Conservation (phyloP, 2,797 vertebrate genomes). For the Synanceia verrucosa region DNA sequence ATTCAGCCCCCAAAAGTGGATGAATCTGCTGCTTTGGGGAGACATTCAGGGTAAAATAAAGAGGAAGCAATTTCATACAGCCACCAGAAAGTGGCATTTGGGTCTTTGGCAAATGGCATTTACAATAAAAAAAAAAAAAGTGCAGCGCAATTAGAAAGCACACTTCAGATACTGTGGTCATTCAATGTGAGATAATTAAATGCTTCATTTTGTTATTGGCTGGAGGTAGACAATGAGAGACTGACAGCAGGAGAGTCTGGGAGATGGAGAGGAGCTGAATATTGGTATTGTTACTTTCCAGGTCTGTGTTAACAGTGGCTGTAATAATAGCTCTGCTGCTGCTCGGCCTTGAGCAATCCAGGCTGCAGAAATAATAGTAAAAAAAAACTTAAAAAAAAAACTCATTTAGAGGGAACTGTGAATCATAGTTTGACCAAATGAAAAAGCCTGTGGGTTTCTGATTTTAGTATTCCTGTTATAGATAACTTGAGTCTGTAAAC, state of each 20-base stretch:
- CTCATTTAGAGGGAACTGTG: conserved; percentile 37
- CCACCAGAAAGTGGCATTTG: conserved; percentile 63
- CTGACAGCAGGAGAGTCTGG: conserved; percentile 45
- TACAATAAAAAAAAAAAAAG: conserved; percentile 42
- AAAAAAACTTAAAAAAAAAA: conserved; percentile 34
- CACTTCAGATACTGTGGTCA: conserved; percentile 64
- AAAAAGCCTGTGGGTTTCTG: conserved; percentile 39
- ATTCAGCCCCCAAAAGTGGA: conserved; percentile 63
- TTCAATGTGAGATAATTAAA: conserved; percentile 74
- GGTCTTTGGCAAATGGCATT: conserved; percentile 63
- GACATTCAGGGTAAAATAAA: conserved; percentile 68
- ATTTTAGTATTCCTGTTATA: conserved; percentile 32
- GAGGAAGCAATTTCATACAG: conserved; percentile 69
- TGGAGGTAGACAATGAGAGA: conserved; percentile 59
- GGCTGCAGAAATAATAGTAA: conserved; percentile 24
- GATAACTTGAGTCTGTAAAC: conserved; percentile 16
- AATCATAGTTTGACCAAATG: conserved; percentile 35
- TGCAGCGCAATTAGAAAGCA: conserved; percentile 62
- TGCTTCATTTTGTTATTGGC: conserved; percentile 49
- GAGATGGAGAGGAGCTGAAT: conserved; percentile 42
- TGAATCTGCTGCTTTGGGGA: conserved; percentile 42
- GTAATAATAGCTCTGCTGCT: conserved; percentile 49
- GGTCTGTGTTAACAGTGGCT: conserved; percentile 25
- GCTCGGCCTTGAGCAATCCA: conserved; percentile 23
- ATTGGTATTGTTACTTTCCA: conserved; percentile 57